Base-by-base conservation (phyloP, 2,888 invertebrate genomes). In the Diabrotica balteata region DNA sequence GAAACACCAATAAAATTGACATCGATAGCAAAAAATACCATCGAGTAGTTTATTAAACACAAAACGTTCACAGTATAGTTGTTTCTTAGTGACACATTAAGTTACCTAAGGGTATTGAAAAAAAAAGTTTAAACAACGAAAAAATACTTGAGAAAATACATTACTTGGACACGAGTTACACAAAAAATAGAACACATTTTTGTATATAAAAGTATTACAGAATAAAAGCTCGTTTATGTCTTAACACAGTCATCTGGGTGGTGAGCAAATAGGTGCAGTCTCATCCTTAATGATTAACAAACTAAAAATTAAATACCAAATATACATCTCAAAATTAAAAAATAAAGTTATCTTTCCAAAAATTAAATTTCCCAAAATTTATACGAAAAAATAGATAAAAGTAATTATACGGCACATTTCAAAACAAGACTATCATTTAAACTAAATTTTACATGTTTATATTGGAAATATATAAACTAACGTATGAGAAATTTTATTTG, bases 31-130 rank as follows among this genome's bases (percentile, higher is more conserved):
- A 80, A 32, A 32, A 80, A 80, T 76, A 78, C 80, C 80, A 80
- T 75, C 78, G 78, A 80, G 77, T 75, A 73, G 71, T 77, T 80
- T 78, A 68, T 76, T 80, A 74, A 78, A 75, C 75, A 75, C 75
- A 76, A 74, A 69, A 73, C 66, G 67, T 77, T 78, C 75, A 79
- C 78, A 78, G 75, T 78, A 78, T 76, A 75, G 74, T 75, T 71
- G 70, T 73, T 73, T 72, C 77, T 75, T 77, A 75, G 76, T 78
- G 78, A 78, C 76, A 79, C 74, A 78, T 76, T 77, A 75, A 78
- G 79, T 82, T 81, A 77, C 78, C 81, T 81, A 81, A 75, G 80
- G 80, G 80, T 80, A 78, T 78, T 80, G 76, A 76, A 66, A 79
- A 79, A 77, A 79, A 76, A 68, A 72, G 72, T 71, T 70, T 32